Evolutionary conservation across 2,797 vertebrate genomes (phyloP).

Genomic region (Lacerta viridis): DNA sequence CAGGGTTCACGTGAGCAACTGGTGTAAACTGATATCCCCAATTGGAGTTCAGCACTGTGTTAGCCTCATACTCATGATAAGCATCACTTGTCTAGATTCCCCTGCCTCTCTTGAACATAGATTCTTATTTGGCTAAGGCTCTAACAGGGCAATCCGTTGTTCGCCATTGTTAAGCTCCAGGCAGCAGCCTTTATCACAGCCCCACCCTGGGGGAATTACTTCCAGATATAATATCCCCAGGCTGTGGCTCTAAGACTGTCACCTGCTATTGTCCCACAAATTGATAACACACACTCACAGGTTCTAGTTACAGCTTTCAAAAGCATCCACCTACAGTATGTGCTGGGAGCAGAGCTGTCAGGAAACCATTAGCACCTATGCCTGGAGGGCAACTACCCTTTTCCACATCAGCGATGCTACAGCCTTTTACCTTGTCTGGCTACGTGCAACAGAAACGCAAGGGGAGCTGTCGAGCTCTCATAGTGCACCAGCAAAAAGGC

Average conservation of each 20-base stretch:
- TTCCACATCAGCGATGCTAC: background rate
- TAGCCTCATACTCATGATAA: background rate
- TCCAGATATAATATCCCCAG: background rate
- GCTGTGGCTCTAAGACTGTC: background rate
- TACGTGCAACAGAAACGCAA: constrained; percentile 4
- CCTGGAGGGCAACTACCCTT: background rate
- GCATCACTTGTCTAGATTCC: constrained; percentile 13
- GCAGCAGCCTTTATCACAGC: constrained; percentile 12
- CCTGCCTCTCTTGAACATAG: background rate
- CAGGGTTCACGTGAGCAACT: background rate
- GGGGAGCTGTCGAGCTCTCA: background rate
- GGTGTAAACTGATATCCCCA: constrained; percentile 1
- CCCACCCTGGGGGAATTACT: background rate
- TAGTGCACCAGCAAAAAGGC: no score
- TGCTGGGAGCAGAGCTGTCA: background rate
- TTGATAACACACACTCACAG: background rate
- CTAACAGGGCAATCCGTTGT: background rate
- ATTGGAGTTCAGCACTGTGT: background rate
- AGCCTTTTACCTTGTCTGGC: constrained; percentile 2
- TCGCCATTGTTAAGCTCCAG: background rate
- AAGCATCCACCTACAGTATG: constrained; percentile 3
- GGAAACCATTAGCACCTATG: background rate
- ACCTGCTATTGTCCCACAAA: background rate
- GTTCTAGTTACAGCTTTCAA: constrained; percentile 2
- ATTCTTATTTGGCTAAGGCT: background rate